Conservation (phyloP, 1,140 invertebrate species). For the Popillia japonica region DNA sequence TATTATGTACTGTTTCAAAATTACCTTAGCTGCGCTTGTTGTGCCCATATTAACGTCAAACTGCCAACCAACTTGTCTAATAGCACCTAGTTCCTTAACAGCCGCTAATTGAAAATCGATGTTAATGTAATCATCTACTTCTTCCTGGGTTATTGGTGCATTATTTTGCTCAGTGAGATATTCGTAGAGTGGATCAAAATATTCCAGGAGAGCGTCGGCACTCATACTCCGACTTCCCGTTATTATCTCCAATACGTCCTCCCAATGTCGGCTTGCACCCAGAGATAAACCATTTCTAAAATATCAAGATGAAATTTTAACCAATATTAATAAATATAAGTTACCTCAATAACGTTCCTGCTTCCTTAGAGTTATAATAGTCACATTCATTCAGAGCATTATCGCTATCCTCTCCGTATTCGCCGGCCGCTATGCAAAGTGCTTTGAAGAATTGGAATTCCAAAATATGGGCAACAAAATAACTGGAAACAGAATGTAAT, state of each 20-base stretch:
- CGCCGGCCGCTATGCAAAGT: conserved; percentile 66
- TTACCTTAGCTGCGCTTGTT: no score
- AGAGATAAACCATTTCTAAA: conserved; percentile 66
- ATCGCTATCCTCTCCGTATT: conserved; percentile 60
- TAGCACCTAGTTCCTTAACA: no score
- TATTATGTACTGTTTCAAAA: no score
- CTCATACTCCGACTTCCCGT: conserved; percentile 67
- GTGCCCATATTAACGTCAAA: no score
- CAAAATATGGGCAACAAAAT: conserved; percentile 69
- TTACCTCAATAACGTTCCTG: conserved; percentile 40
- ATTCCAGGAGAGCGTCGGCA: conserved; percentile 61
- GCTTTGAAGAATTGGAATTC: conserved; percentile 73
- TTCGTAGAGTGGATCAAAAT: conserved; percentile 55
- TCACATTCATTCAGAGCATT: conserved; percentile 69
- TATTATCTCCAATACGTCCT: conserved; percentile 66
- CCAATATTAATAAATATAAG: neutral
- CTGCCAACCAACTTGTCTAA: no score
- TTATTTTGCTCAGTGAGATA: conserved; percentile 1
- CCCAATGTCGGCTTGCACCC: conserved; percentile 72
- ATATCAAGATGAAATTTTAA: neutral
- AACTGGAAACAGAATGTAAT: conserved; percentile 59
- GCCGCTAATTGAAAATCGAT: no score
- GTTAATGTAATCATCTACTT: no score
- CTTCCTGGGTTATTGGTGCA: no score
- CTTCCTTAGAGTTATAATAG: conserved; percentile 60